Conservation (phyloP, 2,113 vertebrate genomes). For the Tenrec ecaudatus region DNA sequence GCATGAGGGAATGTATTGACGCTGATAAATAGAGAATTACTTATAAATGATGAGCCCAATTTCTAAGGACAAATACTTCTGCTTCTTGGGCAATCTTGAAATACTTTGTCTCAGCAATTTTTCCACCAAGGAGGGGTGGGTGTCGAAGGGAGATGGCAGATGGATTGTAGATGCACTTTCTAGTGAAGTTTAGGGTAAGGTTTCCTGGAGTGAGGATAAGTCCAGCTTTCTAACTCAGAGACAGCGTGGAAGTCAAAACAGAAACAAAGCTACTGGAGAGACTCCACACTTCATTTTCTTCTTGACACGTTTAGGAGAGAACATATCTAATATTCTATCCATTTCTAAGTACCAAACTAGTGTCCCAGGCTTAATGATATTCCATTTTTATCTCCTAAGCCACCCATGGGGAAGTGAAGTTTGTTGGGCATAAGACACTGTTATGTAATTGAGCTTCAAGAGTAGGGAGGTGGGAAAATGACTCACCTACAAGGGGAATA, state of each 20-base stretch:
- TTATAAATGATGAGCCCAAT: constrained; percentile 76
- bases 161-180: background rate
- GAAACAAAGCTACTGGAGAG: background rate
- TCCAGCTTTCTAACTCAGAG: background rate
- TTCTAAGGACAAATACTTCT: constrained; percentile 75
- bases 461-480: constrained; percentile 54
- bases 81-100: constrained; percentile 74
- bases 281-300: background rate
- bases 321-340: constrained; percentile 6
- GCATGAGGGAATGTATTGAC: constrained; percentile 70
- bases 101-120: constrained; percentile 51
- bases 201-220: background rate
- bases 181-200: background rate
- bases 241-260: constrained; percentile 19
- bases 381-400: constrained; percentile 57
- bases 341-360: constrained; percentile 40
- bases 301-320: constrained; percentile 9
- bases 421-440: constrained; percentile 70
- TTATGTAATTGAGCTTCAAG: constrained; percentile 78
- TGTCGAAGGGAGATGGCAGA: background rate
- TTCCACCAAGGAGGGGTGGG: background rate
- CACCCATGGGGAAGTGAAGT: constrained; percentile 74
- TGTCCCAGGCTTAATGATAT: constrained; percentile 72
- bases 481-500: constrained; percentile 76
- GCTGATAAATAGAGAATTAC: constrained; percentile 76